Evolutionary conservation across 2,113 vertebrate species (phyloP).

Genomic region (Vombatus ursinus): DNA sequence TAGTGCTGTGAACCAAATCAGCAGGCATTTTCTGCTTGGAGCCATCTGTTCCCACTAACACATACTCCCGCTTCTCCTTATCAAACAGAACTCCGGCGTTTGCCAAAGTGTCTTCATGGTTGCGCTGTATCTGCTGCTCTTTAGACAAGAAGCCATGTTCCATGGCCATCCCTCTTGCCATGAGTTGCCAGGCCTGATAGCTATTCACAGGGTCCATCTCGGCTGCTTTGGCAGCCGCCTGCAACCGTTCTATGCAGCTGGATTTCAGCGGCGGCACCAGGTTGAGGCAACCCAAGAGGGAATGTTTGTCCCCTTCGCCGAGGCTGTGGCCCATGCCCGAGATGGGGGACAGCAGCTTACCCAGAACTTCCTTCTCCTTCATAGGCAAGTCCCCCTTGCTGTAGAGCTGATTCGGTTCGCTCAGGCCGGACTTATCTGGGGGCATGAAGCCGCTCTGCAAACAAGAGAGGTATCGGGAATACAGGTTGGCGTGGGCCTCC

Average conservation of each 20-base stretch:
- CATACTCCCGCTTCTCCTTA: slow-evolving; percentile 96
- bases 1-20: slow-evolving; percentile 92
- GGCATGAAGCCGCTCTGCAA: slow-evolving; percentile 96
- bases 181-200: slow-evolving; percentile 99
- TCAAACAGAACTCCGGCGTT: slow-evolving; percentile 90
- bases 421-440: slow-evolving; percentile 92
- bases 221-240: slow-evolving; percentile 97
- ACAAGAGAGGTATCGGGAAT: slow-evolving; percentile 97
- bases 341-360: slow-evolving; percentile 95
- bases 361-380: slow-evolving; percentile 97
- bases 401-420: slow-evolving; percentile 93
- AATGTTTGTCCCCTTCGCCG: slow-evolving; percentile 95
- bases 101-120: slow-evolving; percentile 93
- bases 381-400: slow-evolving; percentile 93
- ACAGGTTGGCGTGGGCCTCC: slow-evolving; percentile 96
- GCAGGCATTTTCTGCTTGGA: slow-evolving; percentile 95
- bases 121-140: slow-evolving; percentile 91
- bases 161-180: slow-evolving; percentile 97
- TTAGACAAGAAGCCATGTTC: slow-evolving; percentile 97
- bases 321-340: slow-evolving; percentile 90
- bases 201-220: slow-evolving; percentile 99
- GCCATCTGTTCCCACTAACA: slow-evolving; percentile 92
- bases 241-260: slow-evolving; percentile 97
- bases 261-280: slow-evolving; percentile 98
- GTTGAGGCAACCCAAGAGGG: slow-evolving; percentile 95